Conservation (phyloP, 2,113 vertebrate species). For the Ailuropoda melanoleuca region DNA sequence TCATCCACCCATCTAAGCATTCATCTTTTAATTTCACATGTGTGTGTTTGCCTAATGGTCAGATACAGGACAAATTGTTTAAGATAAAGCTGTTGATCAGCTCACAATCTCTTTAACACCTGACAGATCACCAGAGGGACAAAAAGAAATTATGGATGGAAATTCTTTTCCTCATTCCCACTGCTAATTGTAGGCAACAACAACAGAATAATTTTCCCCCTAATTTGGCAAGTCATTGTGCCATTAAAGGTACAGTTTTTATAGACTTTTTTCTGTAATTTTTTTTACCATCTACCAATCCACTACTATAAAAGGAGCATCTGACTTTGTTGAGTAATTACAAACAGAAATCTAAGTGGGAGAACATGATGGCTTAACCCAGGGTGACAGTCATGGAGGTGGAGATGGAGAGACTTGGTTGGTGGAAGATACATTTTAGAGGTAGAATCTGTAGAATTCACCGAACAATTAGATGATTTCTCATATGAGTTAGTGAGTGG, state of each 20-base stretch:
- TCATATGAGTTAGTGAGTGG: neutral
- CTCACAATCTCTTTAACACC: neutral
- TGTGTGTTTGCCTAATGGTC: neutral
- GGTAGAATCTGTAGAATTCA: neutral
- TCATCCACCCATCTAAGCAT: neutral
- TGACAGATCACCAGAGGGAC: neutral
- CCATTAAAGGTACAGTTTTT: neutral
- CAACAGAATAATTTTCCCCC: neutral
- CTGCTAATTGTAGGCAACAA: neutral
- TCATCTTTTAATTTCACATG: neutral
- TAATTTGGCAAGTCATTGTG: neutral
- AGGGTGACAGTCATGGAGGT: neutral
- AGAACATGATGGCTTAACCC: neutral
- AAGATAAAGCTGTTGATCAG: neutral
- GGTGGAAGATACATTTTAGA: neutral
- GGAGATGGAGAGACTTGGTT: neutral
- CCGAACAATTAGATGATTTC: neutral
- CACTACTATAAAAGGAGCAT: neutral
- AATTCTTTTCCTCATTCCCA: neutral
- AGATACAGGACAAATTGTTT: neutral
- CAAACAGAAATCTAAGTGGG: neutral
- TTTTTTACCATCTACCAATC: neutral
- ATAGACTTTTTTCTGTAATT: neutral
- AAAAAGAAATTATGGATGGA: neutral
- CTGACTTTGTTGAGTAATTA: neutral